phyloP scores from a whole-genome alignment of 2,113 vertebrate species.

The Phaethornis superciliosus region DNA sequence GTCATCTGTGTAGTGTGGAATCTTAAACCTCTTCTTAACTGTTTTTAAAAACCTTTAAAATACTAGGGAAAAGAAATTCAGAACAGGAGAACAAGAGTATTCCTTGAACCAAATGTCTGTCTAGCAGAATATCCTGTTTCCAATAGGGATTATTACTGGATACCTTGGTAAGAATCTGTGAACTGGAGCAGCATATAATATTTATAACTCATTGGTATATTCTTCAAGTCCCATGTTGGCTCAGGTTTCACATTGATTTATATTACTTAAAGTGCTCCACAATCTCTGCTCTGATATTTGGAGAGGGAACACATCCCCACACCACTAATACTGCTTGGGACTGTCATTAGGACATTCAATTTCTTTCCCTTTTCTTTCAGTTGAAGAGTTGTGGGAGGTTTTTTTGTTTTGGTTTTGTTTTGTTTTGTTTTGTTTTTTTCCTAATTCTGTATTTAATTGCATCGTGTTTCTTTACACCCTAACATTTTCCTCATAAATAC shows the following conservation, averaged over 20 bases:
- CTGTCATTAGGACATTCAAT: neutral
- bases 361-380: neutral
- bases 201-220: neutral
- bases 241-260: neutral
- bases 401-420: too few relatives aligned
- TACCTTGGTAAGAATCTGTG: neutral
- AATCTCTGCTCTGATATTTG: neutral
- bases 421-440: neutral
- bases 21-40: neutral
- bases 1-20: neutral
- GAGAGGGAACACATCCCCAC: neutral
- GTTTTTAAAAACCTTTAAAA: neutral
- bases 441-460: neutral
- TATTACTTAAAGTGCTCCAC: neutral
- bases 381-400: neutral
- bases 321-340: neutral
- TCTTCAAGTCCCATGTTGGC: neutral
- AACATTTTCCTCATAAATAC: neutral
- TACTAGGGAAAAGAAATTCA: neutral
- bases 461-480: neutral
- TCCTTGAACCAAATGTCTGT: neutral
- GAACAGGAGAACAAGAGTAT: neutral
- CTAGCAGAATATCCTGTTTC: neutral
- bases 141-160: neutral
- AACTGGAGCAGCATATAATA: neutral